These are phyloP conservation scores for Tipula vernalis DNA, from an alignment of 2,888 invertebrate species.

Conservation along the genomic window DNA sequence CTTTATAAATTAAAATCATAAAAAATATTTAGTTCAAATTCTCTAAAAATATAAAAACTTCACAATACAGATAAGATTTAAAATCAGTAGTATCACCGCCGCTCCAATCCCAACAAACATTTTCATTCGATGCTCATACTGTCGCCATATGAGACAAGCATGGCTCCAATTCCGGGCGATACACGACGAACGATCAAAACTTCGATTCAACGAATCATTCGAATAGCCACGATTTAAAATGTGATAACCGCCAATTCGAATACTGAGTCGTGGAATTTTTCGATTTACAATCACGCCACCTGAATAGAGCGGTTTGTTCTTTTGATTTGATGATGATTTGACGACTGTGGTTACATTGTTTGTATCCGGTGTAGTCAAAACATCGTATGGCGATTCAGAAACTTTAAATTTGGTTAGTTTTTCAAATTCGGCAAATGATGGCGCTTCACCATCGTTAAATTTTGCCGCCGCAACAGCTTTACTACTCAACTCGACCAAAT, in stretches of 20 bases:
- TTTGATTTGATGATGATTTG: neutral
- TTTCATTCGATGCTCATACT: neutral
- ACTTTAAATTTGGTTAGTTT: conserved; percentile 23
- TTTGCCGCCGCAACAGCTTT: neutral
- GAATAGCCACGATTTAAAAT: neutral
- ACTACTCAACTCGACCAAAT: neutral
- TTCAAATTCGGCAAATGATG: conserved; percentile 21
- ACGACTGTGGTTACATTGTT: no score
- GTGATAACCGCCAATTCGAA: neutral
- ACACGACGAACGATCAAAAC: neutral
- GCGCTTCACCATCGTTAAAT: neutral
- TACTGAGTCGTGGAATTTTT: conserved; percentile 23
- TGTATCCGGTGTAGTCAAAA: no score
- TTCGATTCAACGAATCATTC: neutral
- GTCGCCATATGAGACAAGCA: neutral
- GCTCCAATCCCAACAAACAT: neutral
- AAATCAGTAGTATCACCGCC: neutral
- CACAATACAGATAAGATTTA: neutral
- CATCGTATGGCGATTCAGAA: conserved; percentile 26
- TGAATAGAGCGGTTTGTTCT: conserved; percentile 22
- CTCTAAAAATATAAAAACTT: neutral
- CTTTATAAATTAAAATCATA: neutral
- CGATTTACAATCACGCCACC: conserved; percentile 23
- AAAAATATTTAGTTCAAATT: neutral
- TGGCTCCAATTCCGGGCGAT: neutral